Base-by-base conservation (phyloP, 2,113 vertebrate species). In the Dromas ardeola region DNA sequence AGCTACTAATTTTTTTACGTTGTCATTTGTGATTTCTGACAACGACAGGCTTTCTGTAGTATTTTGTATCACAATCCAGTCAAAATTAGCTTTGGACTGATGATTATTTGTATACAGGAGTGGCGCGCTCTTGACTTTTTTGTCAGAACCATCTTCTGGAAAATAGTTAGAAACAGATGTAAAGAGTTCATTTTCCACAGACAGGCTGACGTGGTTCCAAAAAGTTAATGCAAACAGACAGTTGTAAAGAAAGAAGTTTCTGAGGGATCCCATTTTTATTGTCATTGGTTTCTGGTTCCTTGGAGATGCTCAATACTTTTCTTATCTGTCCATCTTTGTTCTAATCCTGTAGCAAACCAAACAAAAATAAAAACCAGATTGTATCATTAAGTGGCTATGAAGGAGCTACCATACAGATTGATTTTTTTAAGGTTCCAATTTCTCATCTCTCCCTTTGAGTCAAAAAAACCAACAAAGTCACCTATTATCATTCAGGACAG, bases 11-110 rank as follows among this genome's bases (percentile, higher is more conserved):
- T 80, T 16, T 42, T 76, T 8, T 63, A 84, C 81, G 53, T 81
- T 61, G 8, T 0, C 4, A 56, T 36, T 47, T 87, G 17, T 77
- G 97, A 97, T 98, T 81, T 97, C 98, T 91, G 86, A 99, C 86
- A 98, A 61, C 40, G 97, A 97, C 66, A 98, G 89, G 96, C 90
- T 94, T 83, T 76, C 74, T 84, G 98, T 98, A 29, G 83, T 93
- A 72, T 96, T 97, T 79, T 95, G 15, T 89, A 91, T 65, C 58
- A 96, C 86, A 79, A 93, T 21, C 97, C 95, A 97, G 17, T 22
- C 61, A 59, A 2, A 34, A 71, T 22, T 15, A 43, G 88, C 82
- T 71, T 91, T 52, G 34, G 98, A 45, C 43, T 95, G 89, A 42
- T 98, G 34, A 56, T 52, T 98, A 11, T 97, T 85, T 53, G 87